A percentile compares a stretch with the other conserved stretches of the same genome.
Conservation (phyloP, 64 coral and sea anemone species). For the Stichodactyla mertensii region DNA sequence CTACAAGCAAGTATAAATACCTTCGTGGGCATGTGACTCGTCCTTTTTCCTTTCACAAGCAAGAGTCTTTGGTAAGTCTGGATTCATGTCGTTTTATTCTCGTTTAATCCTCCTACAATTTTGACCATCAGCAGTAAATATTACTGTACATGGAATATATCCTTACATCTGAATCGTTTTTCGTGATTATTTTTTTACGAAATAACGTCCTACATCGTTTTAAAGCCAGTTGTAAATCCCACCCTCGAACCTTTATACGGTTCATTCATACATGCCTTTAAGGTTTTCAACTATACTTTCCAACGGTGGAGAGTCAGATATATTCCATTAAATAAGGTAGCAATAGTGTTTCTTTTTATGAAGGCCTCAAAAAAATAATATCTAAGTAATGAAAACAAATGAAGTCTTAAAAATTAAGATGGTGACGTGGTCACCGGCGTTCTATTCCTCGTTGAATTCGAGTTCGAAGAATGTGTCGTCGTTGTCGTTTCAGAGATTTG, state of each 20-base stretch:
- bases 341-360: not conserved
- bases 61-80: not conserved
- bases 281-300: too few species aligned
- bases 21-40: constrained; percentile 3
- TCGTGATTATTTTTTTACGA: not conserved
- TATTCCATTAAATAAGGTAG: too few species aligned
- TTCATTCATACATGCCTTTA: not conserved
- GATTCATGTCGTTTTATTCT: not conserved
- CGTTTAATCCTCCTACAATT: not conserved
- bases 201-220: not conserved
- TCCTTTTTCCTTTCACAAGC: constrained; percentile 9
- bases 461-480: not conserved
- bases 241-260: not conserved
- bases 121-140: not conserved
- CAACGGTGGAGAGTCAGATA: too few species aligned
- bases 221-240: not conserved
- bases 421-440: not conserved
- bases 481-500: too few species aligned
- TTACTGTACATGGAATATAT: not conserved
- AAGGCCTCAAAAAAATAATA: not conserved
- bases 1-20: not conserved
- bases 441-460: not conserved
- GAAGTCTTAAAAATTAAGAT: not conserved
- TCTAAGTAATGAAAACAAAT: not conserved
- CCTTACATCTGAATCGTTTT: not conserved